These are phyloP conservation scores for Styela plicata DNA, from an alignment of 23 tunicate species.

Conservation along the genomic window DNA sequence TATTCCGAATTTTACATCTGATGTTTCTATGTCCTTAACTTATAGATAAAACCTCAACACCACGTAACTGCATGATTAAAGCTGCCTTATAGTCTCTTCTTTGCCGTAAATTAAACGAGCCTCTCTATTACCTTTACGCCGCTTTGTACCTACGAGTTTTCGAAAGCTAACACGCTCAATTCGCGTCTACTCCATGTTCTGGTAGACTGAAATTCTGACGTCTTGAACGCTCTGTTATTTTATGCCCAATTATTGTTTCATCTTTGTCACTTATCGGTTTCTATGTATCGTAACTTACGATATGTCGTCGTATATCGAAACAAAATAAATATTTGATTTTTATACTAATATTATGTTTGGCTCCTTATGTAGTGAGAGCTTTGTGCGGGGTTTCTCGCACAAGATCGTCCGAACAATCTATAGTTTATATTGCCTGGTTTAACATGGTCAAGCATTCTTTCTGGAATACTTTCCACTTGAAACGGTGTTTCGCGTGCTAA, in stretches of 20 bases:
- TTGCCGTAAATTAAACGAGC: background rate
- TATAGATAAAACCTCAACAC: too few species aligned
- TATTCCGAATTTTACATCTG: too few species aligned
- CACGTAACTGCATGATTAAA: too few species aligned
- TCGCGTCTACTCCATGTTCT: too few species aligned
- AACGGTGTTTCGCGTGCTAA: background rate
- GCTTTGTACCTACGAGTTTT: background rate
- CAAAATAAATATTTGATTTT: background rate
- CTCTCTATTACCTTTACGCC: background rate
- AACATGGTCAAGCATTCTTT: background rate
- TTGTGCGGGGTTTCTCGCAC: too few species aligned
- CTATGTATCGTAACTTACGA: background rate
- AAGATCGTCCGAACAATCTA: too few species aligned
- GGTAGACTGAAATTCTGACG: too few species aligned
- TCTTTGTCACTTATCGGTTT: background rate
- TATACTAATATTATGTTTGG: background rate
- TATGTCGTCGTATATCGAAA: background rate
- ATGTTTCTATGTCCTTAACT: too few species aligned
- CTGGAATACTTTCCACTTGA: background rate
- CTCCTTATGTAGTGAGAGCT: background rate
- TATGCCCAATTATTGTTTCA: background rate
- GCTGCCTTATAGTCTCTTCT: too few species aligned
- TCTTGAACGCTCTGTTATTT: too few species aligned
- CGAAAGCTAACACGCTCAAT: background rate
- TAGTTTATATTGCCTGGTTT: background rate